phyloP scores from a whole-genome alignment of 2,888 invertebrate species.

The Xanthia icteritia region DNA sequence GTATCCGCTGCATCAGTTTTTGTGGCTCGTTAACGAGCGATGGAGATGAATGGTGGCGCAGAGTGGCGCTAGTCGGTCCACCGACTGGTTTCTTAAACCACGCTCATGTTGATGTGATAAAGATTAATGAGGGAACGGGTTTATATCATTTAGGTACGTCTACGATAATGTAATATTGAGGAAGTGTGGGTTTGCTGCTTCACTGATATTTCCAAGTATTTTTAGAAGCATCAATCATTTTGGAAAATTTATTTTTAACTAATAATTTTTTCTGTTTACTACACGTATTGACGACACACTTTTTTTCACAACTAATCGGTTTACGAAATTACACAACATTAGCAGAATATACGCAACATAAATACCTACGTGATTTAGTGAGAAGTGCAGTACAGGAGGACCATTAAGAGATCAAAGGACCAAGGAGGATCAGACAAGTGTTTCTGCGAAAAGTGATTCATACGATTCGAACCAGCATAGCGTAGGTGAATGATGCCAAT shows the following conservation, averaged over 20 bases:
- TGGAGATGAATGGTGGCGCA: constrained; percentile 58
- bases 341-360: neutral
- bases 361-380: constrained; percentile 3
- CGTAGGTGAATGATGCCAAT: constrained; percentile 1
- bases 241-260: neutral
- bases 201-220: neutral
- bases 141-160: constrained; percentile 22
- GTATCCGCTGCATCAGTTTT: constrained; percentile 57
- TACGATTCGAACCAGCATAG: constrained; percentile 15
- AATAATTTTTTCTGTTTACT: no score
- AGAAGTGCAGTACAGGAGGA: constrained; percentile 1
- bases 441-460: constrained; percentile 55
- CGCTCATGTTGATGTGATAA: constrained; percentile 40
- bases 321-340: neutral
- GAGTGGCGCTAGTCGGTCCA: constrained; percentile 43
- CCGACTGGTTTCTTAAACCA: constrained; percentile 48
- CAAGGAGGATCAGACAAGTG: constrained; percentile 27
- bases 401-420: constrained; percentile 32
- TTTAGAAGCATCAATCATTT: neutral
- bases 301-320: neutral
- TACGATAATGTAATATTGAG: constrained; percentile 18
- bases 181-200: constrained; percentile 1
- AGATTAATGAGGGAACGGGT: constrained; percentile 56
- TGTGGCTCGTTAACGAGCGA: constrained; percentile 55
- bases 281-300: neutral